Base-by-base conservation (phyloP, 2,888 invertebrate species). In the Metacarcinus magister region DNA sequence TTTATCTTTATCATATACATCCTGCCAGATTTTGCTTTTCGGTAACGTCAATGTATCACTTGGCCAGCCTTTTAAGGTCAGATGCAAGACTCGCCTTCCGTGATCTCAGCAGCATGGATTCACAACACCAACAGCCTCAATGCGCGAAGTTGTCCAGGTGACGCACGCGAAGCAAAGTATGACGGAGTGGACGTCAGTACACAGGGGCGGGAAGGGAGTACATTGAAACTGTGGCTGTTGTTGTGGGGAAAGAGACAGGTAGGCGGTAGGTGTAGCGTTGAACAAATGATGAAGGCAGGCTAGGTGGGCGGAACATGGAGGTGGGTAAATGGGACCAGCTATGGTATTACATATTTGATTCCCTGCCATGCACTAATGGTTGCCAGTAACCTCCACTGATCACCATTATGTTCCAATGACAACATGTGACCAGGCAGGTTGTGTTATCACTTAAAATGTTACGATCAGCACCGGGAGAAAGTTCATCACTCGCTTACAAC, bases 21-120 rank as follows among this genome's bases (percentile, higher is more conserved):
- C 54, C 54, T 54, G 54, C 2, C 2, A 54, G 10, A 54, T 54
- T 13, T 13, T 13, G 10, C 54, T 3, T 54, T 54, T 54, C 0
- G 16, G 54, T 54, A 54, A 8, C 54, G 54, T 54, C 8, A 54
- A 2, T 54, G 54, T 54, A 54, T 54, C 54, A 54, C 8, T 0
- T 54, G 54, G 54, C 54, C 3, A 13, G 54, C 16, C 54, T 39
- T 39, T 23, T 23, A 60, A 60, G 23, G 19, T 23, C 19, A 60
- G 4, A 60, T 54, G 13, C 16, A 10, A 60, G 23, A 60, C 28
- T 75, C 75, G 3, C 28, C n/a, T 8, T 28, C 28, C n/a, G n/a
- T 75, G 75, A n/a, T 75, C 75, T n/a, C 75, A 75, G 75, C 75
- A 75, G 75, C 75, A 28, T n/a, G 75, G 75, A 8, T 75, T 28